Percentiles rank a stretch among this genome's conserved stretches.
These are phyloP conservation scores for Eilema griseolum DNA, from an alignment of 2,888 invertebrate genomes.

Conservation along the genomic window DNA sequence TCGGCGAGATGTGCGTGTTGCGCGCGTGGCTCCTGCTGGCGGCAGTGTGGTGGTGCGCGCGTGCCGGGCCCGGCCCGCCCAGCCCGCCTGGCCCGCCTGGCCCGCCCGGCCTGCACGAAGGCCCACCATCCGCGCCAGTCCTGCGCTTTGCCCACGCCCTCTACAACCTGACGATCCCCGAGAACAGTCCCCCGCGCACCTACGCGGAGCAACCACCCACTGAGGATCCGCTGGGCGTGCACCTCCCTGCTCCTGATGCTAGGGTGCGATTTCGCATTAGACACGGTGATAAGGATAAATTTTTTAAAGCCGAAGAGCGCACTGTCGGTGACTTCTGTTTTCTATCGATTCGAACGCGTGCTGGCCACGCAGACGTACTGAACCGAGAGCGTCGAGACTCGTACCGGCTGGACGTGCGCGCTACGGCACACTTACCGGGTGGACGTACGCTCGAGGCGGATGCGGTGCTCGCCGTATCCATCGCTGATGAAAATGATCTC, in stretches of 20 bases:
- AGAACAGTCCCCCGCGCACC: conserved; percentile 97
- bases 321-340: conserved; percentile 98
- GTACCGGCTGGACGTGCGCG: conserved; percentile 92
- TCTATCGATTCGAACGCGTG: conserved; percentile 94
- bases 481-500: conserved; percentile 96
- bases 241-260: conserved; percentile 71
- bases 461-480: conserved; percentile 89
- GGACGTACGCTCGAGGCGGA: conserved; percentile 90
- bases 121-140: conserved; percentile 51
- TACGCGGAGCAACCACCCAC: conserved; percentile 91
- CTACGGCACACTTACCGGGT: conserved; percentile 85
- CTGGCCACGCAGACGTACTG: conserved; percentile 94
- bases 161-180: conserved; percentile 96
- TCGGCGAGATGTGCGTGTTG: conserved; percentile 46
- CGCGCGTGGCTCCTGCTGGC: conserved; percentile 71
- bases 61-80: conserved; percentile 61
- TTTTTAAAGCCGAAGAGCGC: conserved; percentile 97
- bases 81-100: conserved; percentile 38
- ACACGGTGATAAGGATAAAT: conserved; percentile 94
- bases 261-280: conserved; percentile 94
- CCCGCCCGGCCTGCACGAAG: conserved; percentile 77
- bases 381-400: conserved; percentile 96
- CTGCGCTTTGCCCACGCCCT: conserved; percentile 90
- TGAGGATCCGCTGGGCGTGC: conserved; percentile 94
- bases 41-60: conserved; percentile 69